Evolutionary conservation across 2,797 vertebrate genomes (phyloP), one percentile per base, ranked within the genome.

Genomic region (Coendou prehensilis): DNA sequence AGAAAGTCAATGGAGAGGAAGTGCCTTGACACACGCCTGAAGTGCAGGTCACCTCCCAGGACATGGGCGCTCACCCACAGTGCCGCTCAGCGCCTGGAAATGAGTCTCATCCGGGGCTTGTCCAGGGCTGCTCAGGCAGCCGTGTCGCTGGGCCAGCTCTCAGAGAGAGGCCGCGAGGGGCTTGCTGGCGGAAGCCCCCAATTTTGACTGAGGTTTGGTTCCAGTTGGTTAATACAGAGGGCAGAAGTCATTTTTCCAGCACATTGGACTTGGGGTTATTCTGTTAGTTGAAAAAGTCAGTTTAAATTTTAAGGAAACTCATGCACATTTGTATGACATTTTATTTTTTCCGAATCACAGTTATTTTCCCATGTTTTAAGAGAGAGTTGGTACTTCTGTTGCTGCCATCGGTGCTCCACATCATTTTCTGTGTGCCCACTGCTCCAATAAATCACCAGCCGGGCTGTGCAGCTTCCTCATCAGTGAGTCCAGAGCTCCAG

Each of bases 11-110:
- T 20, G 88, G 95, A 97, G 95, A 98, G 98, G 96, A 98, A 97
- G 97, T 81, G 79, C 63, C 92, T 84, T 94, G 97, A 96, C 98
- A 97, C 0, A 56, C 61, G 92, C 92, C 93, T 89, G 67, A 96
- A 67, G 94, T 37, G 52, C 97, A 93, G 98, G 98, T 98, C 97
- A 97, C 93, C 98, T 98, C 98, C 98, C 98, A 98, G 91, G 98
- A 98, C 93, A 80, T 17, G 71, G 86, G 73, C 63, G 93, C 64
- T 96, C 90, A 71, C 88, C 98, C 95, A 47, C 82, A 69, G 64
- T n/a, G 47, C 78, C 63, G 91, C 79, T 91, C 96, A 95, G 98
- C 97, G 96, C 95, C 98, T 98, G 98, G 98, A 98, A 98, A 98
- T 97, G 6, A 93, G 91, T 83, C 96, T 97, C 93, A 95, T 81